phyloP scores from a whole-genome alignment of 2,113 vertebrate genomes.

The Hippocampus abdominalis region DNA sequence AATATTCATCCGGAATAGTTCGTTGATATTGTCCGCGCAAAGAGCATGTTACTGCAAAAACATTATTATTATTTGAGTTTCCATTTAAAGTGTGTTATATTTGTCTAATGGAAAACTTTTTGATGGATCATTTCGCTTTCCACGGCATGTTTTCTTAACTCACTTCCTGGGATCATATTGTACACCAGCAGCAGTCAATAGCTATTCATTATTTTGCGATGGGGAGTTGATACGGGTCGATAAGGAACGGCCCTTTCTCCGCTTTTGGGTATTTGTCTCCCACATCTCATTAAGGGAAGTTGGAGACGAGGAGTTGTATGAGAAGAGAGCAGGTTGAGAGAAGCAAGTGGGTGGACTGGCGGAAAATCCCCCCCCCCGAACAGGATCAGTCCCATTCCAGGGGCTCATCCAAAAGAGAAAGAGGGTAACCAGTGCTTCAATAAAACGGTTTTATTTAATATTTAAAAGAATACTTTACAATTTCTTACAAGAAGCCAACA shows the following conservation, averaged over 20 bases:
- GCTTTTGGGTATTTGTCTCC: constrained; percentile 57
- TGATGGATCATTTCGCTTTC: neutral
- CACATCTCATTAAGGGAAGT: constrained; percentile 53
- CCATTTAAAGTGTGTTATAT: too few relatives aligned
- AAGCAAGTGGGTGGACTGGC: neutral
- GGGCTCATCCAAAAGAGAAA: neutral
- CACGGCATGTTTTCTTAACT: constrained; percentile 10
- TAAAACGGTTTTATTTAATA: constrained; percentile 94
- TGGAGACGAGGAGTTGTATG: constrained; percentile 8
- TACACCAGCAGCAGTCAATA: constrained; percentile 42
- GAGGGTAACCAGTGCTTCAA: constrained; percentile 65
- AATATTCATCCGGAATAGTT: too few relatives aligned
- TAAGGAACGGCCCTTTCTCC: constrained; percentile 24
- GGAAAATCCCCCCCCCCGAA: constrained; percentile 18
- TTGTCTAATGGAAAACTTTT: neutral
- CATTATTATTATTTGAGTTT: too few relatives aligned
- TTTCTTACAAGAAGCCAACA: constrained; percentile 84
- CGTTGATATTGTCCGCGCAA: too few relatives aligned
- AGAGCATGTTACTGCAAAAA: too few relatives aligned
- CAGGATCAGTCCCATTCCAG: neutral
- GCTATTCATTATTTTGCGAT: constrained; percentile 51
- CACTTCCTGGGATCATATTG: constrained; percentile 26
- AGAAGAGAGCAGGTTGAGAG: constrained; percentile 2
- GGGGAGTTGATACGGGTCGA: constrained; percentile 39
- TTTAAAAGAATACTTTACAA: constrained; percentile 97